Percentiles rank a stretch among this genome's conserved stretches.
phyloP scores from a whole-genome alignment of 2,888 invertebrate genomes.

The Leucozona laternaria region DNA sequence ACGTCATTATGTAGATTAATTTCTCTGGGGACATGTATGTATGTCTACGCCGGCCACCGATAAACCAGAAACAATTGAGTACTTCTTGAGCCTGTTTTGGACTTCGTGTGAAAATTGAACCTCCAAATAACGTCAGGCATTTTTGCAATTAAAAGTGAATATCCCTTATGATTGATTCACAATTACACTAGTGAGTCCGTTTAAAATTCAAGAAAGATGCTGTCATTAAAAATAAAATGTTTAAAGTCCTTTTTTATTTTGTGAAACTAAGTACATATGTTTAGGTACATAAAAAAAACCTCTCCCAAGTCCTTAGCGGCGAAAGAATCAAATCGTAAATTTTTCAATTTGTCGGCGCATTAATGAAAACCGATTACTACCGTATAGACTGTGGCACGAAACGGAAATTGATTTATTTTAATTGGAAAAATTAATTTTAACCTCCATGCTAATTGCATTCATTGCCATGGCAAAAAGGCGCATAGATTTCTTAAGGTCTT shows the following conservation, averaged over 20 bases:
- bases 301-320: not conserved
- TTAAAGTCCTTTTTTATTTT: not conserved
- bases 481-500: not conserved
- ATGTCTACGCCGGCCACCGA: too few relatives aligned
- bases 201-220: not conserved
- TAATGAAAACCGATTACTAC: slow-evolving; percentile 72
- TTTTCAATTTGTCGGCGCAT: slow-evolving; percentile 75
- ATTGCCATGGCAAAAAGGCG: slow-evolving; percentile 27
- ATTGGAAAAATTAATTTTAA: slow-evolving; percentile 75
- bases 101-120: too few relatives aligned
- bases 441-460: slow-evolving; percentile 74
- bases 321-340: slow-evolving; percentile 47
- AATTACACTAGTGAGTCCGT: not conserved
- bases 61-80: too few relatives aligned
- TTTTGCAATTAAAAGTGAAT: too few relatives aligned
- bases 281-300: not conserved
- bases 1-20: too few relatives aligned
- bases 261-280: not conserved
- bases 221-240: slow-evolving; percentile 17
- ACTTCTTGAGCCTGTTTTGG: too few relatives aligned
- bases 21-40: too few relatives aligned
- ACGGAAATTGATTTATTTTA: slow-evolving; percentile 75
- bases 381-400: slow-evolving; percentile 51
- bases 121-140: too few relatives aligned
- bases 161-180: too few relatives aligned